These are phyloP conservation scores for Agrilus biguttatus DNA, from an alignment of 2,888 invertebrate species.

Conservation along the genomic window DNA sequence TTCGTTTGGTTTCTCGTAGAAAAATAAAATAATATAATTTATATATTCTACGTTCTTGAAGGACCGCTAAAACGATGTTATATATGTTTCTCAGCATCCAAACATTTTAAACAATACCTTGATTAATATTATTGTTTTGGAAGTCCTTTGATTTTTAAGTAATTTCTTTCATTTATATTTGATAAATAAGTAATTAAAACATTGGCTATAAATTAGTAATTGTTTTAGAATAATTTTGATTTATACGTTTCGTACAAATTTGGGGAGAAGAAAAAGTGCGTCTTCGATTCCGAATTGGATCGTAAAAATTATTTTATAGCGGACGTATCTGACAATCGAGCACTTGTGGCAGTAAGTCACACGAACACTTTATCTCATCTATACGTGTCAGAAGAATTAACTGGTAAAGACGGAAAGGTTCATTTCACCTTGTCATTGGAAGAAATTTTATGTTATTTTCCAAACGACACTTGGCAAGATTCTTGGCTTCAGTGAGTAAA, in stretches of 20 bases:
- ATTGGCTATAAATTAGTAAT: background rate
- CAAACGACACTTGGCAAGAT: constrained; percentile 64
- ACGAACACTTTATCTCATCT: constrained; percentile 57
- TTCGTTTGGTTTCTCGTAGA: too few relatives aligned
- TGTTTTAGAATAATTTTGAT: constrained; percentile 36
- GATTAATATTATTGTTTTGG: too few relatives aligned
- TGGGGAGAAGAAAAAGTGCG: constrained; percentile 52
- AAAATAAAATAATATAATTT: too few relatives aligned
- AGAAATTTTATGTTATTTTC: constrained; percentile 71
- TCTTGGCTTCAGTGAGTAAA: constrained; percentile 66
- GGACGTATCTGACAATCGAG: constrained; percentile 66
- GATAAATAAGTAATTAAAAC: too few relatives aligned
- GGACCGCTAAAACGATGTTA: too few relatives aligned
- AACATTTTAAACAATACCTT: too few relatives aligned
- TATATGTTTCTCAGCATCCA: too few relatives aligned
- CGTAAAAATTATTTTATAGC: constrained; percentile 62
- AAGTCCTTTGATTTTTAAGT: too few relatives aligned
- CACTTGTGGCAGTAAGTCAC: constrained; percentile 73
- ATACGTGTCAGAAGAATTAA: constrained; percentile 60
- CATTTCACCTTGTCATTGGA: constrained; percentile 67
- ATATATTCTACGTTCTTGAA: too few relatives aligned
- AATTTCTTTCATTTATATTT: too few relatives aligned
- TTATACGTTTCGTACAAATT: constrained; percentile 66
- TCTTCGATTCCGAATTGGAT: constrained; percentile 57
- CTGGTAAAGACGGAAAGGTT: constrained; percentile 38